Evolutionary conservation across 2,888 invertebrate species (phyloP), one percentile per base, ranked within the genome.

Genomic region (Mesoligia furuncula): DNA sequence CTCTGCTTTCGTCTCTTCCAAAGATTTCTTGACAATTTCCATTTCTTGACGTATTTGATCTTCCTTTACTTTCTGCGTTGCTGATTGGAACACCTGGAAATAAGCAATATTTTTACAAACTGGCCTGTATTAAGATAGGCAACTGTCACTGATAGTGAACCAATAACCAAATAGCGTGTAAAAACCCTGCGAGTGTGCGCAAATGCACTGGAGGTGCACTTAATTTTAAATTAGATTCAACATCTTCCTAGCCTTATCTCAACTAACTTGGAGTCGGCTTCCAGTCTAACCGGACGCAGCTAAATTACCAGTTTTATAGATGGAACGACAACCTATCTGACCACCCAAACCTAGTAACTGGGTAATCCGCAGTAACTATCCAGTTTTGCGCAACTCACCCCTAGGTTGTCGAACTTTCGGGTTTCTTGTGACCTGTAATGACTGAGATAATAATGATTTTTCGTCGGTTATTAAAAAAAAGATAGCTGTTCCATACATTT

Each of bases 11-110:
- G 91, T 81, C 82, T 95, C 95, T 79, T 95, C 93, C 17, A 97
- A 87, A 24, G 97, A 95, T 84, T 96, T 96, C 89, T 93, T 95
- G 13, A 97, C 96, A 75, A 97, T 96, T 90, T 97, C 97, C 93
- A 97, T 97, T 82, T 97, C 97, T 88, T 97, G 97, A 24, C 97
- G 96, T 61, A 96, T 94, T 89, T 97, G 96, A 87, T 97, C 97
- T 80, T 98, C 98, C 85, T 97, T 97, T 0, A 98, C 97, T 90
- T 98, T 98, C 89, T 98, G 97, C 1, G 98, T 98, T 0, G 98
- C 98, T 0, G 98, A 98, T 92, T 98, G 97, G 88, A 98, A 98
- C 65, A 98, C 94, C 97, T 97, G 90, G 6, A 90, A 91, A 74
- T 11, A 72, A 61, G 75, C 7, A 75, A 75, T 54, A 45, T 31